Conservation (phyloP, 2,888 invertebrate genomes). For the Cenopis cana region DNA sequence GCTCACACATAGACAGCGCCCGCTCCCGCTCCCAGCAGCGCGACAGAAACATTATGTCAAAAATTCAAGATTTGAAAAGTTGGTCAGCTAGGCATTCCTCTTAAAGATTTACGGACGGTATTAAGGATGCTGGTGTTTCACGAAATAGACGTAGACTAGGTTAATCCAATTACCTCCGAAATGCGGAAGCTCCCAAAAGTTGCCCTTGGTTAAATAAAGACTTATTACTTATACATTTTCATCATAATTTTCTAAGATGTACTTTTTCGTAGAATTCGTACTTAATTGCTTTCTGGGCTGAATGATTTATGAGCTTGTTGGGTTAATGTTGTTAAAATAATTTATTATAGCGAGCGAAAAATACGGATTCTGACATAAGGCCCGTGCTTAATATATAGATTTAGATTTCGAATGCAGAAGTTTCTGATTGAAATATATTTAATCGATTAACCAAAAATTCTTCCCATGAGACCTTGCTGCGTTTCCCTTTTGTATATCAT, state of each 20-base stretch:
- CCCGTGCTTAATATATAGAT: too few species aligned
- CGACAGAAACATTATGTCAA: too few species aligned
- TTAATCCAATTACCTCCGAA: slow-evolving; percentile 23
- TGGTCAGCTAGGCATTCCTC: too few species aligned
- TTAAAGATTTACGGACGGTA: too few species aligned
- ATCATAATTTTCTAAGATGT: neutral
- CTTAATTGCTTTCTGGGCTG: neutral
- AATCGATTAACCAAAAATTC: too few species aligned
- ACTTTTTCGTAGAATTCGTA: slow-evolving; percentile 4
- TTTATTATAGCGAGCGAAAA: neutral
- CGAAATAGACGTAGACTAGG: slow-evolving; percentile 27
- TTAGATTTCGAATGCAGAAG: too few species aligned
- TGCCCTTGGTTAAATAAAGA: neutral
- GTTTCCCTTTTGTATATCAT: too few species aligned
- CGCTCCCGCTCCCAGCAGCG: too few species aligned
- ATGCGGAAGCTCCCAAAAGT: neutral
- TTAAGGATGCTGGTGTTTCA: slow-evolving; percentile 18
- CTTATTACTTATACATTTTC: neutral
- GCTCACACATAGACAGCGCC: too few species aligned
- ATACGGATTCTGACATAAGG: neutral
- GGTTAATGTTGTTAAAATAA: neutral
- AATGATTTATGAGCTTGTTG: neutral
- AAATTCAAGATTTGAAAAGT: too few species aligned
- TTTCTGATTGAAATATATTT: too few species aligned
- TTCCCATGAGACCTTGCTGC: too few species aligned